Base-by-base conservation (phyloP, 2,113 vertebrate species). In the Albula goreensis region DNA sequence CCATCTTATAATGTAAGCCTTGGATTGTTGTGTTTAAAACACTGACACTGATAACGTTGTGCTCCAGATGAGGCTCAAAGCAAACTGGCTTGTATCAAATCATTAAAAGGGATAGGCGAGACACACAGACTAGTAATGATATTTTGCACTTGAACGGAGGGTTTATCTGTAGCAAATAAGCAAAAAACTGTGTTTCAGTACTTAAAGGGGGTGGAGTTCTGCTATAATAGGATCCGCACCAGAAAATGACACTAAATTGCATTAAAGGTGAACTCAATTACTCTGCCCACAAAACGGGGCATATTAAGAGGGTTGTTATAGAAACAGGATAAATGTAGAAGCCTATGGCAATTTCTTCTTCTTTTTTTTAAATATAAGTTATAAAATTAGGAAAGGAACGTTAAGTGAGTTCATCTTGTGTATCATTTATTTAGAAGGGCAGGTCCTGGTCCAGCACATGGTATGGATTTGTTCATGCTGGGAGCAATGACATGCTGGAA, bases 281-380 rank as follows among this genome's bases (percentile, higher is more conserved):
- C 70, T 74, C 17, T 74, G 8, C 70, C 70, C 70, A 74, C n/a
- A 74, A 74, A 74, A 19, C 31, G 22, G 70, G n/a, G 70, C 22
- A 25, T 74, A 74, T 74, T 74, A 74, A n/a, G n/a, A 74, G n/a
- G 70, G 70, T 74, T 74, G 70, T 74, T 74, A 74, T 74, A 74
- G 70, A 74, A 74, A 74, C 70, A 74, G 70, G 70, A 74, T 74
- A 2, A 74, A 74, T 74, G 70, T n/a, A n/a, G 63, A 31, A 19
- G 19, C 70, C 70, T 74, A 74, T 74, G 70, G 70, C 10, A 63
- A 63, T 12, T 15, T 22, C 10, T 31, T 8, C 9, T 6, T 25
- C 31, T 74, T n/a, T 5, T 74, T 31, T 25, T 22, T 1, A 70
- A 56, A 56, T 56, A 56, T 1, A 41, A 60, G 8, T 0, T 13